Base-by-base conservation (phyloP, 2,888 invertebrate species). In the Octonoba sinensis region DNA sequence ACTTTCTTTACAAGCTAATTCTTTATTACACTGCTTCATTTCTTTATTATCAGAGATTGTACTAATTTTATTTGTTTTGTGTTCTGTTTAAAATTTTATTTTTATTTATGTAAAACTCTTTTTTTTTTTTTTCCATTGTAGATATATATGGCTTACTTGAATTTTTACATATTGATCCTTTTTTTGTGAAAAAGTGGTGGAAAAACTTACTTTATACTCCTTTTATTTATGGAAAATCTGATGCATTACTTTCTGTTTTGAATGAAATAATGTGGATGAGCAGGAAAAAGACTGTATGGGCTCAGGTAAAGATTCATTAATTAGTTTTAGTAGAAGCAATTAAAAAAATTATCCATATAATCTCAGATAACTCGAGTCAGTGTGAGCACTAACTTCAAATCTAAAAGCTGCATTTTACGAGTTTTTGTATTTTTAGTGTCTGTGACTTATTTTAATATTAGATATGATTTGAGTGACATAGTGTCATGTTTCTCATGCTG, bases 191-290 rank as follows among this genome's bases (percentile, higher is more conserved):
- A 85, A 87, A 83, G 62, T 91, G 91, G 87, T 93, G 92, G 91
- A 87, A 89, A 13, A 87, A 88, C 71, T 86, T 91, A 20, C 86
- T 92, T 12, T 90, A 89, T 84, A 87, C 89, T 60, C 91, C 92
- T 0, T 92, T 90, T 85, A 87, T 89, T 70, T 86, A 88, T 57
- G 90, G 90, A 8, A 86, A 90, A 67, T 86, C 87, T 44, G 88
- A 89, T 59, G 89, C 90, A 0, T 87, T 93, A 87, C 87, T 90
- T 78, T 86, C 90, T 24, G 89, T 92, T 66, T 87, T 93, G 78
- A 88, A 90, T 0, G 88, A 90, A 74, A 88, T 92, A 66, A 87
- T 93, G 89, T 94, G 94, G 93, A 90, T 94, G 66, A 93, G 92
- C 15, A 90, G 91, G 51, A 94, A 94, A 88, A 88, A 89, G 6